These are phyloP conservation scores for Rhyzopertha dominica DNA, from an alignment of 1,140 invertebrate species.

Conservation along the genomic window DNA sequence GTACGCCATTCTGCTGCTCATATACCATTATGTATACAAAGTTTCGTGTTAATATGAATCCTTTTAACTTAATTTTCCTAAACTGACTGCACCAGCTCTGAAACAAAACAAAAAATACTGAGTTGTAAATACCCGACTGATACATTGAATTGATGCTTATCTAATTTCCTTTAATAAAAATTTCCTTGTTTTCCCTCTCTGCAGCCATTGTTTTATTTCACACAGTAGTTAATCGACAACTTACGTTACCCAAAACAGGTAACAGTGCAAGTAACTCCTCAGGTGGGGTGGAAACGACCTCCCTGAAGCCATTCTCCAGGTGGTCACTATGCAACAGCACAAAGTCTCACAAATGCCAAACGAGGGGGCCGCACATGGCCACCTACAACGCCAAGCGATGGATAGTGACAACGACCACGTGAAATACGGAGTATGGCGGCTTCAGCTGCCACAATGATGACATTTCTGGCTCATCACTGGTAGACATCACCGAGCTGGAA, in stretches of 20 bases:
- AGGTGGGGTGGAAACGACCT: slow-evolving; percentile 37
- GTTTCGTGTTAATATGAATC: no score
- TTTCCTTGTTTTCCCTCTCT: background rate
- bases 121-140: no score
- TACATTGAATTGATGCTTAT: no score
- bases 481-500: slow-evolving; percentile 28
- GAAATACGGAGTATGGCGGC: slow-evolving; percentile 25
- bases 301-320: slow-evolving; percentile 33
- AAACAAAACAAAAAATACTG: no score
- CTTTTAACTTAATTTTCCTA: no score
- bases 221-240: background rate
- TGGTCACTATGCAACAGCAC: slow-evolving; percentile 36
- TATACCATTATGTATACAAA: no score
- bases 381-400: slow-evolving; percentile 33
- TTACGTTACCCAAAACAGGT: no score
- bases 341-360: slow-evolving; percentile 17
- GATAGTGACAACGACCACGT: slow-evolving; percentile 39
- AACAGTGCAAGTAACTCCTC: slow-evolving; percentile 43
- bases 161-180: background rate
- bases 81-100: no score
- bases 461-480: slow-evolving; percentile 32
- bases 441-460: slow-evolving; percentile 17
- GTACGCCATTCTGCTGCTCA: no score
- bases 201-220: background rate
- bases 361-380: slow-evolving; percentile 19